These are phyloP conservation scores for Pelobates fuscus DNA, from an alignment of 2,113 vertebrate species.

Conservation along the genomic window DNA sequence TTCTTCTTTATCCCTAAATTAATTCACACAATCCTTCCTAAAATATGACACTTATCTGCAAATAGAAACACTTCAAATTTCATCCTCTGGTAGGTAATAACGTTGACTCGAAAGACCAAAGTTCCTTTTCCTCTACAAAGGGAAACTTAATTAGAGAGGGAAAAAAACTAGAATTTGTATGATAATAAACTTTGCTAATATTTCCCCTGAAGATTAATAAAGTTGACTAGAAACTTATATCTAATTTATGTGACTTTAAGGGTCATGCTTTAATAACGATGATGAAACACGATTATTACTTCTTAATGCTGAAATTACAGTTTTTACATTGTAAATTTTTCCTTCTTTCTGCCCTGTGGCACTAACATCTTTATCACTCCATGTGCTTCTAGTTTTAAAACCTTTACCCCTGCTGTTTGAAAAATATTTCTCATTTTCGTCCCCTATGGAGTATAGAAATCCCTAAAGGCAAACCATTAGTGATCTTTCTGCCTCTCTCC, in stretches of 20 bases:
- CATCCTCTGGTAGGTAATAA: slow-evolving; percentile 12
- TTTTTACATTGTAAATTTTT: slow-evolving; percentile 93
- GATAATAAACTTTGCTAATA: slow-evolving; percentile 79
- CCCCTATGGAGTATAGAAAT: slow-evolving; percentile 99
- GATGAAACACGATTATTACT: slow-evolving; percentile 99
- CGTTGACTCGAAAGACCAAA: slow-evolving; percentile 54
- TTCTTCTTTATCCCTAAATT: no score
- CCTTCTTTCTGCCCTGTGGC: slow-evolving; percentile 96
- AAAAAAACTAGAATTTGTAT: slow-evolving; percentile 57
- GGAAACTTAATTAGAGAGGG: slow-evolving; percentile 31
- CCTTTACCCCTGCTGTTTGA: slow-evolving; percentile 99
- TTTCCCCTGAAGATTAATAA: slow-evolving; percentile 80
- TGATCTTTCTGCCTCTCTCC: slow-evolving; percentile 97
- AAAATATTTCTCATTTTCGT: slow-evolving; percentile 99
- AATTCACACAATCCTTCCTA: not conserved
- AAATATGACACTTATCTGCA: not conserved
- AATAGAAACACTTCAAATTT: not conserved
- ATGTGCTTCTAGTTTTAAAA: slow-evolving; percentile 99
- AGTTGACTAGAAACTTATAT: slow-evolving; percentile 82
- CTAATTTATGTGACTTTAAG: slow-evolving; percentile 91
- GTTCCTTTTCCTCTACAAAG: slow-evolving; percentile 55
- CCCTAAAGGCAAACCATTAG: slow-evolving; percentile 99
- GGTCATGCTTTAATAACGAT: slow-evolving; percentile 97
- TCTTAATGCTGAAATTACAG: slow-evolving; percentile 99
- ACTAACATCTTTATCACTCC: slow-evolving; percentile 99